These are phyloP conservation scores for Papilio helenus DNA, from an alignment of 1,140 invertebrate genomes.

Conservation along the genomic window DNA sequence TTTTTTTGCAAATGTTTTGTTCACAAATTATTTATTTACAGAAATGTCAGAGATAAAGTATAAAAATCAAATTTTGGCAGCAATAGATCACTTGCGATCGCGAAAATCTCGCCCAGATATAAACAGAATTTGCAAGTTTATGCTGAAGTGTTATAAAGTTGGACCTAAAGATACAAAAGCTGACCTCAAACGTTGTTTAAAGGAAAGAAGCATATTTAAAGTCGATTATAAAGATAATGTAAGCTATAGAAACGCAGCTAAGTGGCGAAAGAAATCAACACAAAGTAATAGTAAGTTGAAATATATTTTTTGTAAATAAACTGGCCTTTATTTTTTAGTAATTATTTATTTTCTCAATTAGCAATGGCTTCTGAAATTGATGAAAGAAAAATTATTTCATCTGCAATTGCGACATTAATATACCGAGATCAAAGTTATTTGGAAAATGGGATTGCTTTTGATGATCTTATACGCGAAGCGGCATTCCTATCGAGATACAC, in stretches of 20 bases:
- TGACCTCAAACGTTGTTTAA: conserved; percentile 89
- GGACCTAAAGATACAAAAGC: conserved; percentile 88
- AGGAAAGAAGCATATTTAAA: conserved; percentile 90
- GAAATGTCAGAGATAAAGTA: conserved; percentile 85
- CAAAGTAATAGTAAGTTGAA: conserved; percentile 68
- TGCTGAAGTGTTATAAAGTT: conserved; percentile 89
- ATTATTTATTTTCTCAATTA: conserved; percentile 49
- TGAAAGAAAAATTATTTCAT: conserved; percentile 84
- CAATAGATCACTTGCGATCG: conserved; percentile 91
- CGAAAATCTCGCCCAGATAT: conserved; percentile 93
- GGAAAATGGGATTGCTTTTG: conserved; percentile 87
- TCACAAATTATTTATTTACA: conserved; percentile 52
- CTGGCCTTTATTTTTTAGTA: conserved; percentile 34
- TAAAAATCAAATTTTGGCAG: conserved; percentile 90
- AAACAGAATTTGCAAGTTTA: conserved; percentile 91
- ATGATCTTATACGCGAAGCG: conserved; percentile 86
- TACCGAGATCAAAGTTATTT: conserved; percentile 88
- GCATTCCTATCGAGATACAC: conserved; percentile 86
- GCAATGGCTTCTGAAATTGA: conserved; percentile 71
- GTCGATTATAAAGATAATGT: conserved; percentile 94
- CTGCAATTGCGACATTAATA: conserved; percentile 87
- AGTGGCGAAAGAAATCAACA: conserved; percentile 84
- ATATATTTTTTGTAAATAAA: conserved; percentile 34
- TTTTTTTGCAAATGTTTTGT: background rate
- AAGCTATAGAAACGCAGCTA: conserved; percentile 92